These are phyloP conservation scores for Acyrthosiphon pisum DNA, from an alignment of 1,140 invertebrate species.

Conservation along the genomic window DNA sequence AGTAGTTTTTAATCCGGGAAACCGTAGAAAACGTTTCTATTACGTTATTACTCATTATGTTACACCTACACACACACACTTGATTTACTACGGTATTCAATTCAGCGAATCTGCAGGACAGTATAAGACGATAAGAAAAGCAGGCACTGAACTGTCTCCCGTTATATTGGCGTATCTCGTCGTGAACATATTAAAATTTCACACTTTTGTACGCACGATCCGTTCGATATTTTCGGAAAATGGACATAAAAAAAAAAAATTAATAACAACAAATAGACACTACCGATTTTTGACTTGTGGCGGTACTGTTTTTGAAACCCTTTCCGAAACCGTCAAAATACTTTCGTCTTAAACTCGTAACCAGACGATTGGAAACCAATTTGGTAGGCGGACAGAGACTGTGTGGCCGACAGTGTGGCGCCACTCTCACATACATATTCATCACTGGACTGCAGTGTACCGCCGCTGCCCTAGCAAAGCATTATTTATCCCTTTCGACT, in stretches of 20 bases:
- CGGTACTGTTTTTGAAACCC: background rate
- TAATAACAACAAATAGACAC: background rate
- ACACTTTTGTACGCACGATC: background rate
- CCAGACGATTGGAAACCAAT: slow-evolving; percentile 21
- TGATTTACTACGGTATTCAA: background rate
- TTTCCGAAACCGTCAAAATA: background rate
- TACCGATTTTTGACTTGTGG: background rate
- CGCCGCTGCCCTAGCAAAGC: background rate
- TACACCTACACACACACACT: background rate
- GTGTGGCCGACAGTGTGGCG: slow-evolving; percentile 20
- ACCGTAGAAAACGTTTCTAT: background rate
- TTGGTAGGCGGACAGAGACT: slow-evolving; percentile 2
- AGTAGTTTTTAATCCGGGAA: background rate
- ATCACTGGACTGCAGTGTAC: slow-evolving; percentile 16
- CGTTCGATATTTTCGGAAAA: background rate
- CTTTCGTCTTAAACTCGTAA: background rate
- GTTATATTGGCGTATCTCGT: background rate
- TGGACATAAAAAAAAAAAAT: background rate
- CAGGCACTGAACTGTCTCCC: no score
- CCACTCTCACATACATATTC: slow-evolving; percentile 44
- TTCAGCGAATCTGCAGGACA: background rate
- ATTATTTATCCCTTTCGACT: background rate
- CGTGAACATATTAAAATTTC: background rate
- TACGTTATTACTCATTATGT: background rate
- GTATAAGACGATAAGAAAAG: background rate